Percentiles rank a stretch among this genome's conserved stretches.
These are phyloP conservation scores for Erynnis tages DNA, from an alignment of 2,888 invertebrate genomes.

Conservation along the genomic window DNA sequence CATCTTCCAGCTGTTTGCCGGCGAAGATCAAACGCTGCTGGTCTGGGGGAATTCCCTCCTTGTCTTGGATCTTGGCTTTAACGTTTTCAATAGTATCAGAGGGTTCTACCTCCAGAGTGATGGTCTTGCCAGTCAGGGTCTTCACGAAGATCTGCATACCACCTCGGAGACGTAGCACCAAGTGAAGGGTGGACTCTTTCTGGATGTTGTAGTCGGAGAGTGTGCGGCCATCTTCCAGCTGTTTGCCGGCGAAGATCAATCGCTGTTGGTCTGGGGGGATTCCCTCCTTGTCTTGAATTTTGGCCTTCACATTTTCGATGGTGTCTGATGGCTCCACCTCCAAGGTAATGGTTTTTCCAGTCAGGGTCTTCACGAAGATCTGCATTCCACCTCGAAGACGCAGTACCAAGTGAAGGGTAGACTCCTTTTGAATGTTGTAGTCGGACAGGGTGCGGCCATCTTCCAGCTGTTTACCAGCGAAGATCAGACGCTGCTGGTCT, in stretches of 20 bases:
- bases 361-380: conserved; percentile 39
- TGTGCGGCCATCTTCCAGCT: conserved; percentile 38
- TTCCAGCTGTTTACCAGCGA: conserved; percentile 45
- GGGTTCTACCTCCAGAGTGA: conserved; percentile 60
- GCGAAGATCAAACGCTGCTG: conserved; percentile 64
- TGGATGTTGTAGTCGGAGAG: conserved; percentile 34
- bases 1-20: conserved; percentile 67
- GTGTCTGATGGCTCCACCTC: conserved; percentile 53
- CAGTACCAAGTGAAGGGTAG: conserved; percentile 44
- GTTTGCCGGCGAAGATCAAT: conserved; percentile 47
- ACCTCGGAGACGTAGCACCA: conserved; percentile 38
- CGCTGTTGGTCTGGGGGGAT: conserved; percentile 48
- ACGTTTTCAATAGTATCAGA: conserved; percentile 68
- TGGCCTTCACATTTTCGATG: conserved; percentile 52
- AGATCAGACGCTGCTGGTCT: conserved; percentile 46
- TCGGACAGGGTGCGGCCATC: conserved; percentile 52
- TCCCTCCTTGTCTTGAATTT: conserved; percentile 38
- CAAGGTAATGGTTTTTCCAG: conserved; percentile 52
- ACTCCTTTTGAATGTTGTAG: conserved; percentile 56
- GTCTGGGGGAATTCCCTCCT: conserved; percentile 64
- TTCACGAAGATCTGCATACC: conserved; percentile 60
- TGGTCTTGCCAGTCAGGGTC: conserved; percentile 55
- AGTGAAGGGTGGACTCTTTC: conserved; percentile 31
- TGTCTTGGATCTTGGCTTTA: conserved; percentile 65
- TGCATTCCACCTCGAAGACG: conserved; percentile 28